Conservation (phyloP, 2,888 invertebrate genomes). For the Eubasilissa splendida region DNA sequence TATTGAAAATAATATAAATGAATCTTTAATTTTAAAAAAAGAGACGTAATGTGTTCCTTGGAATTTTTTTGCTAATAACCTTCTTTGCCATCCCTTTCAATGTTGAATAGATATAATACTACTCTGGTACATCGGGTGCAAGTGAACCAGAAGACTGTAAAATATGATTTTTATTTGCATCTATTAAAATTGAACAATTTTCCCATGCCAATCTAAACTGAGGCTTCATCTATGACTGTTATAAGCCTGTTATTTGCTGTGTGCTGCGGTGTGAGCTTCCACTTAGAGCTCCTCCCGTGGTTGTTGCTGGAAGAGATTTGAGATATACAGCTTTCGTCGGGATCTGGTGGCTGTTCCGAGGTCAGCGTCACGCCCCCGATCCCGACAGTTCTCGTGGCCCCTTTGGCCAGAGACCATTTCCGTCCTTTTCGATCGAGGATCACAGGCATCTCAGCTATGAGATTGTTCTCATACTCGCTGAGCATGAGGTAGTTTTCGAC, state of each 20-base stretch:
- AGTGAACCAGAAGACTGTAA: not conserved
- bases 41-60: no score
- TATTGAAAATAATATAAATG: no score
- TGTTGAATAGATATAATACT: no score
- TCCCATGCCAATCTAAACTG: constrained; percentile 65
- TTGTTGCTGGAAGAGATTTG: constrained; percentile 63
- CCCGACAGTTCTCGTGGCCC: constrained; percentile 61
- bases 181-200: not conserved
- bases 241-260: constrained; percentile 77
- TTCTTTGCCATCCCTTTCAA: no score
- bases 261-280: constrained; percentile 63
- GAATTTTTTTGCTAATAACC: no score
- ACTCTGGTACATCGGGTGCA: no score
- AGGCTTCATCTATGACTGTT: constrained; percentile 85
- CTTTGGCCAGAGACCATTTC: constrained; percentile 80
- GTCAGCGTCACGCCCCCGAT: constrained; percentile 65
- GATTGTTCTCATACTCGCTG: constrained; percentile 88
- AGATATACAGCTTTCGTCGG: constrained; percentile 62
- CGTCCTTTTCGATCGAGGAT: constrained; percentile 81
- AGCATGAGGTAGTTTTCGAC: constrained; percentile 90
- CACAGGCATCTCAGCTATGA: constrained; percentile 84
- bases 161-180: not conserved
- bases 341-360: constrained; percentile 72
- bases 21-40: no score
- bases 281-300: constrained; percentile 60